Conservation (phyloP, 2,888 invertebrate species). For the Latheticus oryzae region DNA sequence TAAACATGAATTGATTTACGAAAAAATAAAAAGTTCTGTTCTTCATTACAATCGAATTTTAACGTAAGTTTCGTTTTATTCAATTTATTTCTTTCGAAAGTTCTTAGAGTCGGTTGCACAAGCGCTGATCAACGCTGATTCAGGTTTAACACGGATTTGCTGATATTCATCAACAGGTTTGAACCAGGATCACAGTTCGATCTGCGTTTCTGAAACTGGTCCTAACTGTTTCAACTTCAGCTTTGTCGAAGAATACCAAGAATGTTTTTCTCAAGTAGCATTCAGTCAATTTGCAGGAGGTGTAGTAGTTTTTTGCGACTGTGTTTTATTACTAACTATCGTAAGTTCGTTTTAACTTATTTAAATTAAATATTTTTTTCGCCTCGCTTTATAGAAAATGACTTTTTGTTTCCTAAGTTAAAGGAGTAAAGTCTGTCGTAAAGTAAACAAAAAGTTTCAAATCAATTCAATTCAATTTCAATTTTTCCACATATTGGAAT, state of each 20-base stretch:
- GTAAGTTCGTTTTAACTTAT: not conserved
- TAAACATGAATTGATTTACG: not conserved
- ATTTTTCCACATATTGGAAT: too few species aligned
- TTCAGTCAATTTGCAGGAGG: conserved; percentile 24
- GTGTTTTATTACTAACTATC: conserved; percentile 6
- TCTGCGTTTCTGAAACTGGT: too few species aligned
- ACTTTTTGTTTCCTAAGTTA: too few species aligned
- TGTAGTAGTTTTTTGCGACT: conserved; percentile 15
- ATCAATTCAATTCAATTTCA: too few species aligned
- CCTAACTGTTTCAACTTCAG: conserved; percentile 17
- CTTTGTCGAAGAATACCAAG: conserved; percentile 20
- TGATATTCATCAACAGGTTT: too few species aligned
- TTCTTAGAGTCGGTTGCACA: too few species aligned
- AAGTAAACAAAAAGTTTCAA: too few species aligned
- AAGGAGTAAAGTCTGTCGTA: too few species aligned
- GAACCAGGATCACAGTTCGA: too few species aligned
- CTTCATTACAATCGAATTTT: conserved; percentile 14
- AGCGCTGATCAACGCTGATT: too few species aligned
- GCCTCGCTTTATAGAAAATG: not conserved
- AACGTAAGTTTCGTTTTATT: conserved; percentile 1
- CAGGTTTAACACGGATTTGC: too few species aligned
- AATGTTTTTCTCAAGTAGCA: conserved; percentile 16
- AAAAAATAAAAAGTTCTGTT: conserved; percentile 11
- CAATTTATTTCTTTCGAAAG: not conserved
- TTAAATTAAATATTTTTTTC: not conserved